phyloP scores from a whole-genome alignment of 1,140 invertebrate species.

The Drosophila murphyi region DNA sequence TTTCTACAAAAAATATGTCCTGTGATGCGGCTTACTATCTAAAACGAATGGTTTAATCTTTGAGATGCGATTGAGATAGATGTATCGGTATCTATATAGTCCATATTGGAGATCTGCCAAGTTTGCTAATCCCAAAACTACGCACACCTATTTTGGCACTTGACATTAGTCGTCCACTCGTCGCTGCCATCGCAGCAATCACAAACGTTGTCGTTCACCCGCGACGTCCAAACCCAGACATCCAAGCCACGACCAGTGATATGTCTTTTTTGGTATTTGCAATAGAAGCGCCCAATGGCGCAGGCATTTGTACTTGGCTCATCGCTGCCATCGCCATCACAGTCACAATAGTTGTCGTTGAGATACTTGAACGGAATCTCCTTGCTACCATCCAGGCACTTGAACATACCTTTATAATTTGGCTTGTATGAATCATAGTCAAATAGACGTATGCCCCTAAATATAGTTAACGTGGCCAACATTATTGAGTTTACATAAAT shows the following conservation, averaged over 20 bases:
- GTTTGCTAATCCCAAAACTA: constrained; percentile 37
- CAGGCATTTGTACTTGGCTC: constrained; percentile 97
- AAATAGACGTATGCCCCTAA: constrained; percentile 78
- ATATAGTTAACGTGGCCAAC: neutral
- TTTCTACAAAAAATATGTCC: constrained; percentile 63
- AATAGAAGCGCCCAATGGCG: constrained; percentile 91
- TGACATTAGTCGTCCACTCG: constrained; percentile 85
- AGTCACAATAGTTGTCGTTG: constrained; percentile 98
- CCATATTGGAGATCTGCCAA: constrained; percentile 12
- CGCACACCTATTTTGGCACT: constrained; percentile 72
- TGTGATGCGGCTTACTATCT: constrained; percentile 66
- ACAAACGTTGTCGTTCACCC: constrained; percentile 97
- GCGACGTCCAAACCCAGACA: constrained; percentile 85
- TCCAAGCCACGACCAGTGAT: constrained; percentile 79
- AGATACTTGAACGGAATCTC: constrained; percentile 86
- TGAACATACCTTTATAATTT: constrained; percentile 74
- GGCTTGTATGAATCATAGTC: constrained; percentile 83
- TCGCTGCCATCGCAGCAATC: constrained; percentile 95
- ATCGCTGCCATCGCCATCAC: constrained; percentile 92
- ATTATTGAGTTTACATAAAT: neutral
- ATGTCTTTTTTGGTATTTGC: constrained; percentile 85
- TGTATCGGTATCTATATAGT: constrained; percentile 5
- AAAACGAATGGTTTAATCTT: constrained; percentile 40
- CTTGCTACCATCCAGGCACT: constrained; percentile 74
- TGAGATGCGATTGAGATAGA: constrained; percentile 51